A percentile compares a stretch with the other conserved stretches of the same genome.
These are phyloP conservation scores for Amblyopsis rosae DNA, from an alignment of 2,113 vertebrate genomes.

Conservation along the genomic window DNA sequence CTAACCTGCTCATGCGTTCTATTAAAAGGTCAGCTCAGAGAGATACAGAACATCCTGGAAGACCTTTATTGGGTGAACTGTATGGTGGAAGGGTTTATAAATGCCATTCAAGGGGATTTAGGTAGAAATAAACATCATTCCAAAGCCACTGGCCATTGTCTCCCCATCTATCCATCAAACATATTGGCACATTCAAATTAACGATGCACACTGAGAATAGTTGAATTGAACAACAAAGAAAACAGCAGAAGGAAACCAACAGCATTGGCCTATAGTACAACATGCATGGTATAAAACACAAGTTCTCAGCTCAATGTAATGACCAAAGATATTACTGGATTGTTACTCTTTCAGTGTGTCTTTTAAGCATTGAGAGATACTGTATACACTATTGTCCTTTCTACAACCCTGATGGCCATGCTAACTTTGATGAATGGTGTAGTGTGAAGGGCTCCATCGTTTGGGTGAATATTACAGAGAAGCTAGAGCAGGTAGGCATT, in stretches of 20 bases:
- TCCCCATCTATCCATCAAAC: too few relatives aligned
- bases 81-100: constrained; percentile 29
- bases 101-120: constrained; percentile 15
- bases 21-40: neutral
- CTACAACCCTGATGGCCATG: neutral
- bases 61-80: constrained; percentile 35
- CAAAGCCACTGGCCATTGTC: neutral
- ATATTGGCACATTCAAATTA: too few relatives aligned
- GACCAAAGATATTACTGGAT: too few relatives aligned
- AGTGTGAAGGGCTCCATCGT: neutral
- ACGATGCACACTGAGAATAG: too few relatives aligned
- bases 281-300: too few relatives aligned
- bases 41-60: constrained; percentile 9
- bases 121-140: neutral
- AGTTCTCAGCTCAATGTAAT: too few relatives aligned
- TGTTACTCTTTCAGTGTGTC: too few relatives aligned
- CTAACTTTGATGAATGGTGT: constrained; percentile 1
- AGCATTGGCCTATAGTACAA: too few relatives aligned
- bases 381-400: neutral
- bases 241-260: too few relatives aligned
- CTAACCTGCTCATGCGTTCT: neutral
- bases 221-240: too few relatives aligned
- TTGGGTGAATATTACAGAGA: constrained; percentile 15
- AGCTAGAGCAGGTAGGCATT: constrained; percentile 16
- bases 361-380: too few relatives aligned